Evolutionary conservation across 2,113 vertebrate genomes (phyloP).

Genomic region (Trichomycterus rosablanca): DNA sequence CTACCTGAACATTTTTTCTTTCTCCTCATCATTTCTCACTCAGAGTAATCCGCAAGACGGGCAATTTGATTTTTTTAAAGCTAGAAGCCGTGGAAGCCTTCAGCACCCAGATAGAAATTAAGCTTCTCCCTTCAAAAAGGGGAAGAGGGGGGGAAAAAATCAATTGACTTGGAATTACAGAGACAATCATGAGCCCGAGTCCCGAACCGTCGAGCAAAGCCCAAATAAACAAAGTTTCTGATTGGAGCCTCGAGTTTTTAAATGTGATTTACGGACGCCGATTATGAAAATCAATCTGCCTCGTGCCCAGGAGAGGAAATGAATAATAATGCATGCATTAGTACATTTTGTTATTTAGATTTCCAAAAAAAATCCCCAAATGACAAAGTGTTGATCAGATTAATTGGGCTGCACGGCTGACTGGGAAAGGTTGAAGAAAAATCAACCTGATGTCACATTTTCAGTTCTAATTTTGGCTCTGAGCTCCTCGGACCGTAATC

Average conservation of each 20-base stretch:
- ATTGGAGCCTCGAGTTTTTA: conserved; percentile 22
- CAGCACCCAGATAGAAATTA: conserved; percentile 51
- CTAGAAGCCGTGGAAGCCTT: conserved; percentile 57
- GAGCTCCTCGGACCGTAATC: conserved; percentile 19
- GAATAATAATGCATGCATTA: conserved; percentile 43
- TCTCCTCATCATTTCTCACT: conserved; percentile 47
- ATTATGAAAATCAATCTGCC: conserved; percentile 42
- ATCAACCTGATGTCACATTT: background rate
- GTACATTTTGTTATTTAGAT: conserved; percentile 40
- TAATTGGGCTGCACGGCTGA: conserved; percentile 19
- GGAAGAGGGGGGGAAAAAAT: conserved; percentile 36
- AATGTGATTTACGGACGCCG: conserved; percentile 35
- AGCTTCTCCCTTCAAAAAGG: conserved; percentile 51
- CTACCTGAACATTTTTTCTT: conserved; percentile 18
- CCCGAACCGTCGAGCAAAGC: conserved; percentile 35
- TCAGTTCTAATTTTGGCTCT: background rate
- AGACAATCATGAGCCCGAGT: conserved; percentile 51
- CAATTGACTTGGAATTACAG: conserved; percentile 56
- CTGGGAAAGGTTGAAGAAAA: conserved; percentile 1
- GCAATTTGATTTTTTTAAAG: conserved; percentile 59
- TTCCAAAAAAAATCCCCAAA: conserved; percentile 2
- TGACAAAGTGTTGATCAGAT: conserved; percentile 17
- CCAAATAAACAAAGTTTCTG: conserved; percentile 37
- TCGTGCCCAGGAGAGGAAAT: conserved; percentile 18
- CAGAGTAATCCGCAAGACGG: conserved; percentile 59